Evolutionary conservation across 1,140 invertebrate species (phyloP).

Genomic region (Pogonomyrmex barbatus): DNA sequence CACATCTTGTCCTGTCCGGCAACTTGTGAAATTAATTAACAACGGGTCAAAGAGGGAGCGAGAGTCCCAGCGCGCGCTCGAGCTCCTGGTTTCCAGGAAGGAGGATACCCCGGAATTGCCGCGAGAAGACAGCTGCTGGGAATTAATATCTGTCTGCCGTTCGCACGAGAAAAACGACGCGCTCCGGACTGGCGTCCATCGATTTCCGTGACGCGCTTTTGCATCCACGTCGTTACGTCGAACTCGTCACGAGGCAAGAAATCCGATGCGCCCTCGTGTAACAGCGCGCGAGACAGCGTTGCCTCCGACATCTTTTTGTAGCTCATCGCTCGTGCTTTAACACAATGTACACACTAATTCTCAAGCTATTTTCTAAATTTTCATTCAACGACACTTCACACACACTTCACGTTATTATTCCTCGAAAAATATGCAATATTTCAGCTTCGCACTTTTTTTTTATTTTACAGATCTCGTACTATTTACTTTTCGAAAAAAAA

Average conservation of each 20-base stretch:
- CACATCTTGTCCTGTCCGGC: background rate
- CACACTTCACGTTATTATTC: background rate
- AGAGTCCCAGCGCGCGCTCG: background rate
- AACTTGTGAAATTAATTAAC: conserved; percentile 66
- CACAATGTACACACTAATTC: background rate
- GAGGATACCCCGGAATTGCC: background rate
- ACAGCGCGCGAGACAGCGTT: conserved; percentile 43
- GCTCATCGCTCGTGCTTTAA: background rate
- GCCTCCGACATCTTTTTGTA: conserved; percentile 39
- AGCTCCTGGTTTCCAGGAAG: background rate
- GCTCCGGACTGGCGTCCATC: conserved; percentile 40
- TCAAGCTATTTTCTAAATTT: conserved; percentile 28
- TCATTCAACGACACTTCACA: background rate
- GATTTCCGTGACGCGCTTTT: conserved; percentile 53
- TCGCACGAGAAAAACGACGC: conserved; percentile 26
- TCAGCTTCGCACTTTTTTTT: background rate
- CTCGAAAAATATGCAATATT: background rate
- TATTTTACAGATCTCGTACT: background rate
- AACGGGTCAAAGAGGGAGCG: background rate
- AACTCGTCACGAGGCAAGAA: conserved; percentile 46
- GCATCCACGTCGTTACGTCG: conserved; percentile 48
- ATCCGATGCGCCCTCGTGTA: conserved; percentile 43
- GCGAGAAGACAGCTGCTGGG: conserved; percentile 28
- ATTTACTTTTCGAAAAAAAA: background rate
- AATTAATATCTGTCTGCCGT: conserved; percentile 59